Evolutionary conservation across 2,797 vertebrate species (phyloP).

Genomic region (Catostomus latipinnis): DNA sequence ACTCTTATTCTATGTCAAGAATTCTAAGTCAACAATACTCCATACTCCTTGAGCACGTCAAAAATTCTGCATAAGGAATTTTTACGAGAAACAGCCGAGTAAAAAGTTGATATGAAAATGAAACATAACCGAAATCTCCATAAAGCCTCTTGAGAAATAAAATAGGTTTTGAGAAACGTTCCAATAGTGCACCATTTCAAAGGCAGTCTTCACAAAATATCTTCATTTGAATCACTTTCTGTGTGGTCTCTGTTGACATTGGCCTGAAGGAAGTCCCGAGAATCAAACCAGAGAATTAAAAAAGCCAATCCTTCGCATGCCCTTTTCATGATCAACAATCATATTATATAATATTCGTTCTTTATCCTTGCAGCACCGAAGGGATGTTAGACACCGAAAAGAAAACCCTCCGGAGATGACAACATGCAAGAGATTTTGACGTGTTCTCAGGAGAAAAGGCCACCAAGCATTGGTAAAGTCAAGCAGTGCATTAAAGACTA

Average conservation of each 20-base stretch:
- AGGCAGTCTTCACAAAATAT: slow-evolving; percentile 1
- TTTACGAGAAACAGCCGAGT: no score
- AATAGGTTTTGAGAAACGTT: neutral
- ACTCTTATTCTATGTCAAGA: no score
- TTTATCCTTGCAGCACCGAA: slow-evolving; percentile 7
- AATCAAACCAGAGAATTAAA: slow-evolving; percentile 9
- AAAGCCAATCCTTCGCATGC: slow-evolving; percentile 6
- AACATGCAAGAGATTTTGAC: slow-evolving; percentile 28
- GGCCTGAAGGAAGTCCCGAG: neutral
- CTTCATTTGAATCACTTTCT: neutral
- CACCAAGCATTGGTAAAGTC: slow-evolving; percentile 15
- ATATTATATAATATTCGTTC: slow-evolving; percentile 18
- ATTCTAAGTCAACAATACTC: no score
- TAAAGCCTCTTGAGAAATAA: no score
- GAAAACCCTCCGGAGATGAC: slow-evolving; percentile 31
- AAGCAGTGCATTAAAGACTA: slow-evolving; percentile 44
- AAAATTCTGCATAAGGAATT: no score
- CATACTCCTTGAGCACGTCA: no score
- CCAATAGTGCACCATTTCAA: neutral
- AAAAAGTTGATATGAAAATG: no score
- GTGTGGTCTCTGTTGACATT: neutral
- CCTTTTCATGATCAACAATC: slow-evolving; percentile 22
- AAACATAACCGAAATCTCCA: no score
- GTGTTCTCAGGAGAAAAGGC: slow-evolving; percentile 48
- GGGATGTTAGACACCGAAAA: slow-evolving; percentile 11